These are phyloP conservation scores for Drosophila tristis DNA, from an alignment of 1,140 invertebrate species.

Conservation along the genomic window DNA sequence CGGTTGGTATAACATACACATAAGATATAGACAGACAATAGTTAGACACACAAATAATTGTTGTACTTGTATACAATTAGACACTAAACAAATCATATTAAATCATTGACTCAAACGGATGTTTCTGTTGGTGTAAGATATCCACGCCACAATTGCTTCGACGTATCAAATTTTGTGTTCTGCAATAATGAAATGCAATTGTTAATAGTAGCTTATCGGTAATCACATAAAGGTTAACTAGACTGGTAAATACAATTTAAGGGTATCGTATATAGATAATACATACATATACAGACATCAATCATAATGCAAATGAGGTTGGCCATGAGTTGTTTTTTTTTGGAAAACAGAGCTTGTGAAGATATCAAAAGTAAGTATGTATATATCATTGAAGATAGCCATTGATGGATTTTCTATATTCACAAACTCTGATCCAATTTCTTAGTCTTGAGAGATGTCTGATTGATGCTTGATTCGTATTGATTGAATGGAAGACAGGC, in stretches of 20 bases:
- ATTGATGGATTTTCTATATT: background rate
- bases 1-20: constrained; percentile 41
- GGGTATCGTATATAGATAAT: constrained; percentile 15
- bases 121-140: constrained; percentile 82
- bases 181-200: constrained; percentile 55
- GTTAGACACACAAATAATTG: constrained; percentile 28
- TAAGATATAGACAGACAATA: constrained; percentile 44
- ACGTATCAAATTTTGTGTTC: constrained; percentile 81
- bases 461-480: constrained; percentile 30
- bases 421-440: constrained; percentile 23
- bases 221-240: background rate
- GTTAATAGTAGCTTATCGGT: constrained; percentile 20
- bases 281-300: constrained; percentile 34
- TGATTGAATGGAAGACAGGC: constrained; percentile 46
- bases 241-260: constrained; percentile 22
- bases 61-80: constrained; percentile 47
- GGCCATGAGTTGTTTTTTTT: constrained; percentile 13
- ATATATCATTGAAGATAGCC: background rate
- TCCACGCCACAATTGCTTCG: constrained; percentile 81
- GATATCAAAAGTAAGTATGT: background rate
- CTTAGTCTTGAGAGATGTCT: background rate
- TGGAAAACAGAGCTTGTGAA: constrained; percentile 27
- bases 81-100: constrained; percentile 36
- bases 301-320: constrained; percentile 45
- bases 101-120: constrained; percentile 82